Evolutionary conservation across 2,797 vertebrate genomes (phyloP).

Genomic region (Neosilurus mollespiculum): DNA sequence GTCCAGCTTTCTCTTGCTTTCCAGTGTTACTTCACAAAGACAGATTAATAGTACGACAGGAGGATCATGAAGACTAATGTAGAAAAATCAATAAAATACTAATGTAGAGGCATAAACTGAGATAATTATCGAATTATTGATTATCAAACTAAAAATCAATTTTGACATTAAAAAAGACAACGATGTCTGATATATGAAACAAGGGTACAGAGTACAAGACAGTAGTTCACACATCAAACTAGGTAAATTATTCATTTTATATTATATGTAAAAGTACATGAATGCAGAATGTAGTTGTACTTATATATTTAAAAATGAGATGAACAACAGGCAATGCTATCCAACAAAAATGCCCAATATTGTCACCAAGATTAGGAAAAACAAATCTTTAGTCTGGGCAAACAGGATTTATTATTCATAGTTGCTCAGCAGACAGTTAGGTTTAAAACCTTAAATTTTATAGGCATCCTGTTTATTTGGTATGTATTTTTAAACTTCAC

Average conservation of each 20-base stretch:
- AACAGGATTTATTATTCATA: background rate
- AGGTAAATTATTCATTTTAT: too few relatives aligned
- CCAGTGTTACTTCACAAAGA: background rate
- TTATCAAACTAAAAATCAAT: background rate
- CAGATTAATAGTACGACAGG: conserved; percentile 18
- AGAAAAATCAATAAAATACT: background rate
- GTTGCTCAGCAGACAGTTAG: background rate
- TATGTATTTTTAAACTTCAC: background rate
- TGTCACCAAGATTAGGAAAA: background rate
- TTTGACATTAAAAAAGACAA: background rate
- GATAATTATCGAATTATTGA: background rate
- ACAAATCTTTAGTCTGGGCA: background rate
- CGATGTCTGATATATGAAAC: background rate
- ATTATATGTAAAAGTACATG: background rate
- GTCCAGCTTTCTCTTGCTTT: conserved; percentile 38
- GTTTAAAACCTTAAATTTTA: background rate
- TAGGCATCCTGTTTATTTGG: background rate
- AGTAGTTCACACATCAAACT: background rate
- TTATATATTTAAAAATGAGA: background rate
- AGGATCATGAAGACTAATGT: conserved; percentile 12
- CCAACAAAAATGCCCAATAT: background rate
- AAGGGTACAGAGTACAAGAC: background rate
- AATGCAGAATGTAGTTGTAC: background rate
- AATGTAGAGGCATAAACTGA: background rate
- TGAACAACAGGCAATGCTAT: background rate